Conservation (phyloP, 2,113 vertebrate species). For the Sinocyclocheilus maitianheensis region DNA sequence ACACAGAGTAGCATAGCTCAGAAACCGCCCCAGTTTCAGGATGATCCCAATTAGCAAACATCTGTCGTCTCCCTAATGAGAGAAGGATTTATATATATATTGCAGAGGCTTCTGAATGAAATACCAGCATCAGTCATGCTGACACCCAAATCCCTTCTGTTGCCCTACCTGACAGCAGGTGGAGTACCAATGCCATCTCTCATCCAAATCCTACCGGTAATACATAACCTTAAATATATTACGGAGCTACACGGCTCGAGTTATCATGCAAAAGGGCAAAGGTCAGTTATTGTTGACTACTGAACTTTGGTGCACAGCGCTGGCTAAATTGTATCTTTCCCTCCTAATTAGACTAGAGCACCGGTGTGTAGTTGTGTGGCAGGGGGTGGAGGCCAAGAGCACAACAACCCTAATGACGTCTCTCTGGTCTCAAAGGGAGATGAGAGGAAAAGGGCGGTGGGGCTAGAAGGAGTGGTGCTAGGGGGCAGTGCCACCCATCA, state of each 20-base stretch:
- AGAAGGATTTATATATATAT: slow-evolving; percentile 48
- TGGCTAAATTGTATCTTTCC: slow-evolving; percentile 24
- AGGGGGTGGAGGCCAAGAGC: slow-evolving; percentile 64
- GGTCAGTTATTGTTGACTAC: slow-evolving; percentile 12
- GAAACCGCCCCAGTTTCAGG: slow-evolving; percentile 56
- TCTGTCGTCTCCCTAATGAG: slow-evolving; percentile 51
- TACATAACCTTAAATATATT: background rate
- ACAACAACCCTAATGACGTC: slow-evolving; percentile 82
- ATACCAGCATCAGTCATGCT: slow-evolving; percentile 44
- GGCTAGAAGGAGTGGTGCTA: slow-evolving; percentile 61
- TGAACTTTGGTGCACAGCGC: background rate
- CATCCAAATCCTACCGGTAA: slow-evolving; percentile 3
- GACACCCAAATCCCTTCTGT: slow-evolving; percentile 39
- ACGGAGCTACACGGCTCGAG: background rate
- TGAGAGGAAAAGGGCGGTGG: slow-evolving; percentile 57
- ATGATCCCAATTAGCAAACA: slow-evolving; percentile 59
- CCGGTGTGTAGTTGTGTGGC: slow-evolving; percentile 69
- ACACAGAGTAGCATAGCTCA: slow-evolving; percentile 24
- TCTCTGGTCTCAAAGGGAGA: slow-evolving; percentile 76
- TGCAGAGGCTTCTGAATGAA: slow-evolving; percentile 38
- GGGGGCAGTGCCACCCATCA: slow-evolving; percentile 77
- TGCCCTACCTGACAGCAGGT: slow-evolving; percentile 33
- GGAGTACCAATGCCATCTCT: slow-evolving; percentile 14
- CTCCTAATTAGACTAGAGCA: slow-evolving; percentile 36
- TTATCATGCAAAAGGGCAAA: background rate